Percentiles rank a stretch among this genome's conserved stretches.
Conservation (phyloP, 2,113 vertebrate genomes). For the Anser cygnoides region DNA sequence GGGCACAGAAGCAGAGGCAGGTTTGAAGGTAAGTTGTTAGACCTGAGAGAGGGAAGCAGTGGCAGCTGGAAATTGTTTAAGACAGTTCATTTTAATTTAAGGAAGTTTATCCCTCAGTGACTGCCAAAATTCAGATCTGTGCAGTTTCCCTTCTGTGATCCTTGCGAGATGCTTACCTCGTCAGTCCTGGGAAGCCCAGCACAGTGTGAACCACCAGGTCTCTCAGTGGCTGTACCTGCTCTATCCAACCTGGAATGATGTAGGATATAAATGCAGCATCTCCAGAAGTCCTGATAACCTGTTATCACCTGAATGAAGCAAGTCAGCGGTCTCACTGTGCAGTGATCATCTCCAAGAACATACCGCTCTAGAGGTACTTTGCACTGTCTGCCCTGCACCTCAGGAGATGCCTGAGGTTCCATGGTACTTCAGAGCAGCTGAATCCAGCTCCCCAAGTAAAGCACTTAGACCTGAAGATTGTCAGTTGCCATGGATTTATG, state of each 20-base stretch:
- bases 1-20: background rate
- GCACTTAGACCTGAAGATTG: background rate
- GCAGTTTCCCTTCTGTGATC: background rate
- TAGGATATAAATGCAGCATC: background rate
- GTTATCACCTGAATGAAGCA: background rate
- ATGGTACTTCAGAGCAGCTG: background rate
- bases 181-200: background rate
- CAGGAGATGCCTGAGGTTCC: background rate
- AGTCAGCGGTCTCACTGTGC: background rate
- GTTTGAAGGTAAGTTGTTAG: background rate
- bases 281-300: background rate
- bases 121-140: background rate
- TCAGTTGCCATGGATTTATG: background rate
- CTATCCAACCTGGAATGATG: background rate
- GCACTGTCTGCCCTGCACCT: background rate
- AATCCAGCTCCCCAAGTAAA: background rate
- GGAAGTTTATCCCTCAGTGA: background rate
- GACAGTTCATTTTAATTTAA: background rate
- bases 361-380: background rate
- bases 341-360: background rate
- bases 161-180: rapidly evolving
- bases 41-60: background rate
- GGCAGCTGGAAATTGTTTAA: background rate
- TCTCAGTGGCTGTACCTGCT: background rate
- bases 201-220: background rate